phyloP scores from a whole-genome alignment of 2,113 vertebrate species.

The Mirounga angustirostris region DNA sequence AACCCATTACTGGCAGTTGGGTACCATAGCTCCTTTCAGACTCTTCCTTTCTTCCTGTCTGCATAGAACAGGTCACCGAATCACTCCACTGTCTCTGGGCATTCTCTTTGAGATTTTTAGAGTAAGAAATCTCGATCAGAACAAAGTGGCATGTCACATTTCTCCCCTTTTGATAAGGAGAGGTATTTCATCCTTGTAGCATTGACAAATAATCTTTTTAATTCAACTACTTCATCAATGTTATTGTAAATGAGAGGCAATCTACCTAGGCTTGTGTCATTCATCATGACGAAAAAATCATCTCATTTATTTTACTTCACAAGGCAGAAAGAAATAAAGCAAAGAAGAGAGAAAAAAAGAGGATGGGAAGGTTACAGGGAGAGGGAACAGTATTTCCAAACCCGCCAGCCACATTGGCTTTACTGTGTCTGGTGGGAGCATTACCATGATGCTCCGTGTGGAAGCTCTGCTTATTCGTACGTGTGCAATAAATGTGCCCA shows the following conservation, averaged over 20 bases:
- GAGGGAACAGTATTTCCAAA: background rate
- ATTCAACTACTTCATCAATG: slow-evolving; percentile 68
- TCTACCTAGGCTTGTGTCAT: slow-evolving; percentile 61
- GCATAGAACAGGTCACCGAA: background rate
- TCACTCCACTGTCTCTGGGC: background rate
- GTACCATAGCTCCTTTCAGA: slow-evolving; percentile 7
- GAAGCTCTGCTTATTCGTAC: background rate
- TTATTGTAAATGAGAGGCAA: slow-evolving; percentile 75
- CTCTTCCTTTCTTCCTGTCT: background rate
- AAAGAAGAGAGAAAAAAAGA: background rate
- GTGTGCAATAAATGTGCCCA: background rate
- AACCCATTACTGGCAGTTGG: slow-evolving; percentile 27
- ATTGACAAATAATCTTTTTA: slow-evolving; percentile 73
- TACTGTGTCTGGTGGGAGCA: background rate
- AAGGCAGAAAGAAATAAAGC: slow-evolving; percentile 17
- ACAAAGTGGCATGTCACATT: slow-evolving; percentile 33
- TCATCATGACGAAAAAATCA: slow-evolving; percentile 75
- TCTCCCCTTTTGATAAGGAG: slow-evolving; percentile 6
- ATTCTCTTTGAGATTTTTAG: slow-evolving; percentile 44
- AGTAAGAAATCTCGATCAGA: slow-evolving; percentile 42
- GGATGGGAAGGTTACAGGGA: background rate
- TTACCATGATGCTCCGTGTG: fast-evolving
- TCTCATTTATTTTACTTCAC: slow-evolving; percentile 73
- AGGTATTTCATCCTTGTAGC: slow-evolving; percentile 67
- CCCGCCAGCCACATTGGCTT: background rate